Conservation (phyloP, 2,113 vertebrate genomes). For the Etia nguti region DNA sequence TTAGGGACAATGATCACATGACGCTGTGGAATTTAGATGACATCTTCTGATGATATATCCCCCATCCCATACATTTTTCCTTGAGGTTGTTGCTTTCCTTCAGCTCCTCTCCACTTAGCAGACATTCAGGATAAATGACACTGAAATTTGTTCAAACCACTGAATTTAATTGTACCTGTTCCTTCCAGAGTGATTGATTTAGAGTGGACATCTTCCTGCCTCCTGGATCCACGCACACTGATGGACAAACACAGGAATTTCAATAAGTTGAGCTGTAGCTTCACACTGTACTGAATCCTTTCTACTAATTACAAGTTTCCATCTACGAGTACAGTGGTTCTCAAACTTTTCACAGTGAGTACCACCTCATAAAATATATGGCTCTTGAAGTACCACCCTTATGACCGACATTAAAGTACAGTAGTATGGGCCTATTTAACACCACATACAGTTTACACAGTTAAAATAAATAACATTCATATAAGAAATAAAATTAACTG, state of each 20-base stretch:
- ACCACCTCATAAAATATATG: no score
- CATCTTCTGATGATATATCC: not conserved
- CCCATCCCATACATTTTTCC: not conserved
- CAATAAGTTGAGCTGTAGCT: not conserved
- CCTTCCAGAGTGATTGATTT: not conserved
- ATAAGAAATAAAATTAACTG: no score
- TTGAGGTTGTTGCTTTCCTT: not conserved
- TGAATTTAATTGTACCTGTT: conserved; percentile 14
- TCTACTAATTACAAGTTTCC: not conserved
- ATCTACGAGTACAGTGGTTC: no score
- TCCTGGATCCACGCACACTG: not conserved
- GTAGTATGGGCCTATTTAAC: no score
- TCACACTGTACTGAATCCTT: not conserved
- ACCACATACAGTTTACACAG: no score
- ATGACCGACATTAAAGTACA: no score
- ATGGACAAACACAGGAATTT: not conserved
- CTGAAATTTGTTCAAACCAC: not conserved
- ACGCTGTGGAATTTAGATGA: not conserved
- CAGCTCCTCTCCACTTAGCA: not conserved
- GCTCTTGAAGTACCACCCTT: no score
- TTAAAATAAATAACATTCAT: no score
- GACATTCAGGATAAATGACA: not conserved
- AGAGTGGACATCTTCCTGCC: not conserved
- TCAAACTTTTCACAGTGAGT: no score
- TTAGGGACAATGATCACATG: not conserved